Evolutionary conservation across 2,888 invertebrate species (phyloP).

Genomic region (Himalopsyche tibetana): DNA sequence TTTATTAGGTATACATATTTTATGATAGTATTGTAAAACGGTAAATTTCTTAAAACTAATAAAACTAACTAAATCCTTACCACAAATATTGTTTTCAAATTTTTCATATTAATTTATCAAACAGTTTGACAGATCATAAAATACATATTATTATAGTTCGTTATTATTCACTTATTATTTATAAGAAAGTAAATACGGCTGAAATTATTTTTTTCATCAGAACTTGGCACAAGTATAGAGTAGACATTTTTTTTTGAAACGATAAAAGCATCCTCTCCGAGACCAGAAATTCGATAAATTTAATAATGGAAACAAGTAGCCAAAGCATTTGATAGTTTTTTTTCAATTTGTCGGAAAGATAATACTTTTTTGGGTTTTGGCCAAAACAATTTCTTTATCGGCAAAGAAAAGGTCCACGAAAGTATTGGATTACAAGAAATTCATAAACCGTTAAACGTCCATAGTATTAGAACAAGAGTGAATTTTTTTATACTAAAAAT

Average conservation of each 20-base stretch:
- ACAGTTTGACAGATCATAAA: too few relatives aligned
- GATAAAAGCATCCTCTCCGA: constrained; percentile 3
- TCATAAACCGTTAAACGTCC: constrained; percentile 38
- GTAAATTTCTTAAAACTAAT: too few relatives aligned
- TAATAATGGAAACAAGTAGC: constrained; percentile 34
- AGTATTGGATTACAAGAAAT: constrained; percentile 43
- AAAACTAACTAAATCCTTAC: too few relatives aligned
- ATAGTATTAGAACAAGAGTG: constrained; percentile 33
- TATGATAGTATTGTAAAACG: too few relatives aligned
- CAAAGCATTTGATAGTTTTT: constrained; percentile 15
- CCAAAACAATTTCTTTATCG: constrained; percentile 42
- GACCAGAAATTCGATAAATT: constrained; percentile 10
- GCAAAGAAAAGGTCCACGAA: constrained; percentile 32
- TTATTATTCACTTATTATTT: too few relatives aligned
- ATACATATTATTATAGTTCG: too few relatives aligned
- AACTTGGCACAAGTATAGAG: background rate
- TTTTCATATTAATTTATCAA: too few relatives aligned
- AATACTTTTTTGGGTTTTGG: constrained; percentile 14
- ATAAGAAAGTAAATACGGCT: too few relatives aligned
- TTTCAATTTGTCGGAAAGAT: constrained; percentile 26
- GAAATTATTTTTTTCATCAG: background rate
- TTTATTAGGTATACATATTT: too few relatives aligned
- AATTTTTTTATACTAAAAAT: constrained; percentile 32
- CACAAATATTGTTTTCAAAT: too few relatives aligned
- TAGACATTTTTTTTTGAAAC: constrained; percentile 6